These are phyloP conservation scores for Phaonia tiefii DNA, from an alignment of 2,888 invertebrate genomes.

Conservation along the genomic window DNA sequence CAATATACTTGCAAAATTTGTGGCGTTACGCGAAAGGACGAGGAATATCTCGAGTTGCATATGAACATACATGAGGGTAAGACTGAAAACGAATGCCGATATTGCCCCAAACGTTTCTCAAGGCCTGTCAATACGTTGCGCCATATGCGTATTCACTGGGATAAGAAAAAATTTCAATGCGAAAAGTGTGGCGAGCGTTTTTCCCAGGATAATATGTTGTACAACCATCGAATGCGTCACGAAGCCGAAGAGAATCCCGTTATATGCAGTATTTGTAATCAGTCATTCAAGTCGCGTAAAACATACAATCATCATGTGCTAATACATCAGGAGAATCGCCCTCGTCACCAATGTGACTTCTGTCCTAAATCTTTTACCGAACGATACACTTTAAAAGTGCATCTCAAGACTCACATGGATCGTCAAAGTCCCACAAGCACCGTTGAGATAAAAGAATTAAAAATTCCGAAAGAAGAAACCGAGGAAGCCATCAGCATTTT, in stretches of 20 bases:
- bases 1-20: conserved; percentile 74
- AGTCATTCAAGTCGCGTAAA: conserved; percentile 77
- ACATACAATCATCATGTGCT: conserved; percentile 77
- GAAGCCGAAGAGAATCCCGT: conserved; percentile 78
- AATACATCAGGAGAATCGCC: conserved; percentile 77
- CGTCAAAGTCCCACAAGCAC: conserved; percentile 65
- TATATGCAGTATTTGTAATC: conserved; percentile 76
- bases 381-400: conserved; percentile 78
- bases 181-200: conserved; percentile 78
- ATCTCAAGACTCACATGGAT: conserved; percentile 75
- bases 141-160: conserved; percentile 79
- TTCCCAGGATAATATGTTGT: conserved; percentile 76
- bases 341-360: conserved; percentile 75
- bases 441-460: conserved; percentile 8
- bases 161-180: conserved; percentile 78
- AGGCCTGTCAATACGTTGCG: conserved; percentile 77
- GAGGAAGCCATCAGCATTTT: conserved; percentile 72
- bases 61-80: conserved; percentile 79
- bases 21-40: conserved; percentile 75
- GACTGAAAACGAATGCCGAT: conserved; percentile 78
- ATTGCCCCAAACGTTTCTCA: conserved; percentile 76
- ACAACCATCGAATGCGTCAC: conserved; percentile 77
- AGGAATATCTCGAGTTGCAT: conserved; percentile 77
- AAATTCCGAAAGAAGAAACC: conserved; percentile 68
- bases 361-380: conserved; percentile 78